phyloP scores from a whole-genome alignment of 2,888 invertebrate species.

The Empis livida region DNA sequence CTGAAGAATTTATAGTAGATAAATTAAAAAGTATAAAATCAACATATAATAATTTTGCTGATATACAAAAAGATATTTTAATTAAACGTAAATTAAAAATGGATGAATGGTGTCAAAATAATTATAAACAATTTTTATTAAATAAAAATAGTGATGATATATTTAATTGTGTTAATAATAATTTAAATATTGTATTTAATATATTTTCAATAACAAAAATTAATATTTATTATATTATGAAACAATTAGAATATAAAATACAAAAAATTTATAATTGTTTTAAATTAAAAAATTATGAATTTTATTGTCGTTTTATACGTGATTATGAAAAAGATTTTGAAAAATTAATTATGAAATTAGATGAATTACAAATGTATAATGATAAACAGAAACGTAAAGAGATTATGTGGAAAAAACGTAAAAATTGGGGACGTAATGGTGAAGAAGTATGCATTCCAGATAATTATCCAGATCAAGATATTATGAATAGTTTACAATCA shows the following conservation, averaged over 20 bases:
- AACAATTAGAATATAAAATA: slow-evolving; percentile 27
- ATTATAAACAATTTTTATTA: slow-evolving; percentile 24
- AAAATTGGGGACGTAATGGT: not conserved
- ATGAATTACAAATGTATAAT: slow-evolving; percentile 26
- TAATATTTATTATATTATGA: slow-evolving; percentile 23
- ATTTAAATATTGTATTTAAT: slow-evolving; percentile 21
- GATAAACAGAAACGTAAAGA: slow-evolving; percentile 22
- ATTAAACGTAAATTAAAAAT: slow-evolving; percentile 15
- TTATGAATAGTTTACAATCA: slow-evolving; percentile 16
- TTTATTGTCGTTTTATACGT: slow-evolving; percentile 24
- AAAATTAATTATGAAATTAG: slow-evolving; percentile 20
- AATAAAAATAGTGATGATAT: slow-evolving; percentile 20
- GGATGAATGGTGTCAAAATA: slow-evolving; percentile 19
- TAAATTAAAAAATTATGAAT: slow-evolving; percentile 19
- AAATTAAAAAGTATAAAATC: slow-evolving; percentile 17
- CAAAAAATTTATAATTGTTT: slow-evolving; percentile 28
- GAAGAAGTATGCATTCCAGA: slow-evolving; percentile 19
- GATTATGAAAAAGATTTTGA: slow-evolving; percentile 25
- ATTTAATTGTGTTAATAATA: slow-evolving; percentile 19
- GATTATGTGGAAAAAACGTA: not conserved
- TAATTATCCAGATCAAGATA: slow-evolving; percentile 22
- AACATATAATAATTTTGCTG: slow-evolving; percentile 19
- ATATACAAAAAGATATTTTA: slow-evolving; percentile 20
- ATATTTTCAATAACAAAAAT: slow-evolving; percentile 25
- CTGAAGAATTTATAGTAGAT: slow-evolving; percentile 22